phyloP scores from a whole-genome alignment of 2,797 vertebrate species.

The Acanthopagrus latus region DNA sequence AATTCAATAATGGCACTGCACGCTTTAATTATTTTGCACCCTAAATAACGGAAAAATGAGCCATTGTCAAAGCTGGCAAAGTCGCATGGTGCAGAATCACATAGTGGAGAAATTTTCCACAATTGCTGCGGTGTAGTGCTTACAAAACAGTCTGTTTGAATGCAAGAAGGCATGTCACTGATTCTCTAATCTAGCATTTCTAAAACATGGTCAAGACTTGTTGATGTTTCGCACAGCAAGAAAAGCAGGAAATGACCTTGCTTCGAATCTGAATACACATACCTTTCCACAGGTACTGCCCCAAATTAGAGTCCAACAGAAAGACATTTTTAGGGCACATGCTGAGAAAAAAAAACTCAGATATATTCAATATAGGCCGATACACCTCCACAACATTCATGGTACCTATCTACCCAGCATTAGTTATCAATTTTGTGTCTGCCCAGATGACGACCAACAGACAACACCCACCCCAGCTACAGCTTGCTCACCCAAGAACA shows the following conservation, averaged over 20 bases:
- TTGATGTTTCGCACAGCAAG: not conserved
- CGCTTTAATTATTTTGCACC: conserved; percentile 63
- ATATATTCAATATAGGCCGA: no score
- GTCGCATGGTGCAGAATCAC: not conserved
- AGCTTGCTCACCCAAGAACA: no score
- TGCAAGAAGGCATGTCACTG: not conserved
- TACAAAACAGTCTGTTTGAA: conserved; percentile 5
- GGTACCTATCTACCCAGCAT: no score
- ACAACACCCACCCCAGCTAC: no score
- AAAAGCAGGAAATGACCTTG: not conserved
- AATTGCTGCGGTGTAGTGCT: not conserved
- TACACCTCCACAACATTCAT: no score
- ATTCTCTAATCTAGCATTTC: conserved; percentile 24
- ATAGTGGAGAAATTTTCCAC: not conserved
- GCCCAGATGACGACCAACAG: no score
- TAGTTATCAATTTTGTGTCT: no score
- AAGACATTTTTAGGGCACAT: no score
- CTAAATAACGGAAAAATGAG: conserved; percentile 59
- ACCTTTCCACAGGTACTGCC: not conserved
- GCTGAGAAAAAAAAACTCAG: no score
- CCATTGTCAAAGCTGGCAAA: conserved; percentile 30
- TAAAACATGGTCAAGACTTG: conserved; percentile 16
- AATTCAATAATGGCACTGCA: conserved; percentile 64
- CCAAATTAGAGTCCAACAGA: no score
- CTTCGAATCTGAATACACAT: not conserved